Conservation (phyloP, 2,797 vertebrate species). For the Macrochelys suwanniensis region DNA sequence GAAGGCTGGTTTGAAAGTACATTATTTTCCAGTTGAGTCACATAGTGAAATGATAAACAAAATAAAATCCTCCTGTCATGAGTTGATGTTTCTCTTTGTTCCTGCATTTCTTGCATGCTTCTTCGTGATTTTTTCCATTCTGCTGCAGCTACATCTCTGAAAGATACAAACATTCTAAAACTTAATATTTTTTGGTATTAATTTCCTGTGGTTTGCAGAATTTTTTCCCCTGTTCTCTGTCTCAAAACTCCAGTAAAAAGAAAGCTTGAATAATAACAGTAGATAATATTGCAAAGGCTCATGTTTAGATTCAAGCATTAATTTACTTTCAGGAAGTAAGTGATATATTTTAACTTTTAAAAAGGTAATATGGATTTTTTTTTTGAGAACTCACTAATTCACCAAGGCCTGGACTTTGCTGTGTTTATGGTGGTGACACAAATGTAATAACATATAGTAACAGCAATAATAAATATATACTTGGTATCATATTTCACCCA, state of each 20-base stretch:
- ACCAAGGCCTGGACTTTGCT: not conserved
- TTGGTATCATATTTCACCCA: not conserved
- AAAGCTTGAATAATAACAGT: not conserved
- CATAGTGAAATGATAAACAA: not conserved
- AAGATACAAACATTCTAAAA: not conserved
- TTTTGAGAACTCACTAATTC: not conserved
- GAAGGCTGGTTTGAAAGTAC: not conserved
- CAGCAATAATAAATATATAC: not conserved
- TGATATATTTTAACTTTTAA: not conserved
- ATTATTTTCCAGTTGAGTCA: not conserved
- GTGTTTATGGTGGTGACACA: not conserved
- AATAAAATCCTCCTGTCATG: not conserved
- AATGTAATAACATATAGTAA: not conserved
- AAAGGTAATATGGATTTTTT: not conserved
- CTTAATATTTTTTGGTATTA: not conserved
- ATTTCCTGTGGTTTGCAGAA: not conserved
- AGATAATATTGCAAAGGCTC: not conserved
- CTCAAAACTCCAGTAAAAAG: not conserved
- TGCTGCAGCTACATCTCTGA: not conserved
- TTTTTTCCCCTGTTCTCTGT: rapidly evolving
- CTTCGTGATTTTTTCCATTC: not conserved
- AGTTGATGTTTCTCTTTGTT: not conserved
- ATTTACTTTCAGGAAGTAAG: not conserved
- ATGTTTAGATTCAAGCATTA: not conserved
- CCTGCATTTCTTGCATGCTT: not conserved